Evolutionary conservation across 35 echinoderm and acorn worm species (phyloP).

Genomic region (Stichopus chloronotus): DNA sequence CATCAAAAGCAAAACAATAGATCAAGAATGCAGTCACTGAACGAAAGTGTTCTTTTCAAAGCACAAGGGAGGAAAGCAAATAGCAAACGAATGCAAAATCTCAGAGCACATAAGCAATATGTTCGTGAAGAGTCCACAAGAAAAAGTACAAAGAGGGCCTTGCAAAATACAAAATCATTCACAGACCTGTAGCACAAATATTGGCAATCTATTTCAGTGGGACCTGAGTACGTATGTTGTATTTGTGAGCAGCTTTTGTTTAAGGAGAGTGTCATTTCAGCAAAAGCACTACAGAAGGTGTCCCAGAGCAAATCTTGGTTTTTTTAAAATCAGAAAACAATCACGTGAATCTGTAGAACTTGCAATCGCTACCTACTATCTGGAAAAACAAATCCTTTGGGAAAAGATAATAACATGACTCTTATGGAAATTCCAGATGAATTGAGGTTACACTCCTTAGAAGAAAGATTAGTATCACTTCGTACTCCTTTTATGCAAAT

Average conservation of each 20-base stretch:
- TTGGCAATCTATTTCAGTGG: slow-evolving; percentile 27
- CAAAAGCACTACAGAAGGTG: background rate
- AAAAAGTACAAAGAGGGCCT: background rate
- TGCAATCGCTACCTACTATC: slow-evolving; percentile 5
- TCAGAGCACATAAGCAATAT: background rate
- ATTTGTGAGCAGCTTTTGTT: slow-evolving; percentile 62
- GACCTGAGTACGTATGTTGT: slow-evolving; percentile 49
- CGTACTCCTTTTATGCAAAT: slow-evolving; percentile 57
- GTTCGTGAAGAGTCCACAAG: background rate
- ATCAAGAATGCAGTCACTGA: slow-evolving; percentile 6
- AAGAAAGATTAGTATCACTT: slow-evolving; percentile 59
- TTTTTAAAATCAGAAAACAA: background rate
- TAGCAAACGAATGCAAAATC: slow-evolving; percentile 17
- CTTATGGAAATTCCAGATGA: slow-evolving; percentile 15
- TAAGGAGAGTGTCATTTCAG: slow-evolving; percentile 30
- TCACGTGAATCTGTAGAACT: slow-evolving; percentile 46
- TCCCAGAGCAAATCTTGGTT: no score
- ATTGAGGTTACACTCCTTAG: slow-evolving; percentile 28
- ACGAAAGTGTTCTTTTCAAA: background rate
- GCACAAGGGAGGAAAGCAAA: background rate
- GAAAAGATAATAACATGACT: slow-evolving; percentile 16
- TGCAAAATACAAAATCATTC: background rate
- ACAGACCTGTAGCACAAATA: slow-evolving; percentile 11
- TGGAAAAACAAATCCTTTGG: background rate
- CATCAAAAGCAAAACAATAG: background rate